These are phyloP conservation scores for Acronicta aceris DNA, from an alignment of 2,888 invertebrate species.

Conservation along the genomic window DNA sequence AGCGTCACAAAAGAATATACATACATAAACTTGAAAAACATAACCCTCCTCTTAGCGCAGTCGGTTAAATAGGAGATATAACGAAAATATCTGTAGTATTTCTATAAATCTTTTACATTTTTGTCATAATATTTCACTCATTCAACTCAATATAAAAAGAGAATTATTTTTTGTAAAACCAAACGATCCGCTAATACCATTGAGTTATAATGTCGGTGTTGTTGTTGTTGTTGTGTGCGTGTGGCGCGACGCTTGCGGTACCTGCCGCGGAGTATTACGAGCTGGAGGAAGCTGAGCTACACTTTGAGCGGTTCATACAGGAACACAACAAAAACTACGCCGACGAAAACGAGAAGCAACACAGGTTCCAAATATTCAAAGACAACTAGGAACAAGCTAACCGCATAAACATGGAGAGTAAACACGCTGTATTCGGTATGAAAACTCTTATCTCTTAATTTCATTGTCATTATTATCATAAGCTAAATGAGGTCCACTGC, in stretches of 20 bases:
- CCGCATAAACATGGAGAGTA: slow-evolving; percentile 8
- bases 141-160: no score
- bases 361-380: slow-evolving; percentile 40
- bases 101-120: no score
- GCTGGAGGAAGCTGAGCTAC: slow-evolving; percentile 22
- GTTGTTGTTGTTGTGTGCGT: slow-evolving; percentile 12
- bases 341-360: slow-evolving; percentile 26
- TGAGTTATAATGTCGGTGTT: slow-evolving; percentile 8
- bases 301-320: slow-evolving; percentile 36
- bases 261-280: slow-evolving; percentile 5
- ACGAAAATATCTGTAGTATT: no score
- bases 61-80: no score
- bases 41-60: no score
- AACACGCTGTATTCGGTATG: slow-evolving; percentile 32
- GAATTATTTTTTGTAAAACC: no score
- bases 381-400: slow-evolving; percentile 22
- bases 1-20: no score
- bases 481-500: no score
- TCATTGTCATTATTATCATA: background rate
- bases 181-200: background rate
- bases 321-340: slow-evolving; percentile 21
- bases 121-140: no score
- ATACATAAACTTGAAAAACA: no score
- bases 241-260: background rate
- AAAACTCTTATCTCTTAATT: background rate